Evolutionary conservation across 2,888 invertebrate genomes (phyloP), one percentile per base, ranked within the genome.

Genomic region (Elmis aenea): DNA sequence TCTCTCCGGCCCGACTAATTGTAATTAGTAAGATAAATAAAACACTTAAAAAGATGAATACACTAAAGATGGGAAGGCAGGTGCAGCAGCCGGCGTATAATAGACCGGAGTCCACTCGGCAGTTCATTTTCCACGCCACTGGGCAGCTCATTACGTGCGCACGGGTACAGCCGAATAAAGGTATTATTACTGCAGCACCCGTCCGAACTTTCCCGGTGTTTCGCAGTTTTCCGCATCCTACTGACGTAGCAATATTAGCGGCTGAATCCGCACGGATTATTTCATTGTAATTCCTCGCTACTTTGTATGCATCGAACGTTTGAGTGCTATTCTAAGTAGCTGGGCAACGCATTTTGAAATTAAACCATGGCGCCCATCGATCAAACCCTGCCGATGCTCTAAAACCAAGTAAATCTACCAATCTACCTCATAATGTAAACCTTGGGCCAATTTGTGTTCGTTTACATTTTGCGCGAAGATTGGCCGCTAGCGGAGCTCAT

Each of bases 71-170:
- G 22, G 5, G 12, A 18, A 26, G 31, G 26, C 25, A 30, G 26
- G 16, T 28, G 16, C 25, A 28, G 10, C 28, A 21, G 15, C 24
- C 38, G 29, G 30, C 16, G 31, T 36, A 34, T 37, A 42, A 37
- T 32, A 33, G 31, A 30, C 26, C 29, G 25, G 26, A 26, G 33
- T 39, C 33, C 32, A 42, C 29, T 46, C 50, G 53, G 51, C 52
- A 57, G 61, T 62, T 64, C 59, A 62, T 64, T 64, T 64, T 62
- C 61, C 61, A 61, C 59, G 54, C 59, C 58, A 61, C 48, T 58
- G 61, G 52, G 39, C 55, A 57, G 56, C 59, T 62, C 59, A 63
- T 63, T 62, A 59, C 53, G 50, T 41, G 46, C 44, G 50, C 50
- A 46, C 48, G 52, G 52, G 45, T 51, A 48, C 45, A 42, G 42